These are phyloP conservation scores for Drosophila ambigua DNA, from an alignment of 1,140 invertebrate genomes.

Conservation along the genomic window DNA sequence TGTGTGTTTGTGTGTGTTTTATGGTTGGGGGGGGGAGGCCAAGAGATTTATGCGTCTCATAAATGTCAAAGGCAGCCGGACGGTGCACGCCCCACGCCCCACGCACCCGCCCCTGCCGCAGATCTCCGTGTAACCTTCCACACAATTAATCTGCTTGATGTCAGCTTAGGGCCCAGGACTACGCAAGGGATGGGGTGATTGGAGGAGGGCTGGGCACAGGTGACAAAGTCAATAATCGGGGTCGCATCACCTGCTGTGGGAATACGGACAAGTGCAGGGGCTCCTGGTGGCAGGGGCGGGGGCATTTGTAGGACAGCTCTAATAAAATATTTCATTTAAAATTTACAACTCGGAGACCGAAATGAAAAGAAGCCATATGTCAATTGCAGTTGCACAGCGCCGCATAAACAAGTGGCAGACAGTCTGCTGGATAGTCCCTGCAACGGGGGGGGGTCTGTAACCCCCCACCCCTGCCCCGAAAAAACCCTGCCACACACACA, in stretches of 20 bases:
- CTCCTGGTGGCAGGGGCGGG: conserved; percentile 1
- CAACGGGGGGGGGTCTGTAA: not conserved
- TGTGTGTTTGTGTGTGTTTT: conserved; percentile 19
- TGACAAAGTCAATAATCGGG: conserved; percentile 49
- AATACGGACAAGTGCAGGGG: conserved; percentile 51
- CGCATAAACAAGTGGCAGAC: conserved; percentile 48
- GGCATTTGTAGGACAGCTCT: conserved; percentile 46
- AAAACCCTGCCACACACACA: conserved; percentile 35
- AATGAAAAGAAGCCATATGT: conserved; percentile 81
- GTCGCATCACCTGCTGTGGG: conserved; percentile 62
- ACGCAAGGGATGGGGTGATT: not conserved
- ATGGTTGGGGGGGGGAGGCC: conserved; percentile 7
- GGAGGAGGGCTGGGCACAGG: not conserved
- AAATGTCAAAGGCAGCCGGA: conserved; percentile 71
- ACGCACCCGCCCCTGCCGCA: not conserved
- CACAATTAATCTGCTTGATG: conserved; percentile 79
- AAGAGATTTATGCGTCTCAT: conserved; percentile 71
- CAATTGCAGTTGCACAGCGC: conserved; percentile 67
- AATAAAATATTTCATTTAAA: conserved; percentile 80
- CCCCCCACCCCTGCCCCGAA: not conserved
- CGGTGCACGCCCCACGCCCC: conserved; percentile 39
- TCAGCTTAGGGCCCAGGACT: conserved; percentile 21
- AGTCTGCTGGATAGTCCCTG: conserved; percentile 20
- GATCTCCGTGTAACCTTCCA: conserved; percentile 1
- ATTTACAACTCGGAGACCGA: conserved; percentile 63